phyloP scores from a whole-genome alignment of 2,888 invertebrate genomes.

The Agrochola lota region DNA sequence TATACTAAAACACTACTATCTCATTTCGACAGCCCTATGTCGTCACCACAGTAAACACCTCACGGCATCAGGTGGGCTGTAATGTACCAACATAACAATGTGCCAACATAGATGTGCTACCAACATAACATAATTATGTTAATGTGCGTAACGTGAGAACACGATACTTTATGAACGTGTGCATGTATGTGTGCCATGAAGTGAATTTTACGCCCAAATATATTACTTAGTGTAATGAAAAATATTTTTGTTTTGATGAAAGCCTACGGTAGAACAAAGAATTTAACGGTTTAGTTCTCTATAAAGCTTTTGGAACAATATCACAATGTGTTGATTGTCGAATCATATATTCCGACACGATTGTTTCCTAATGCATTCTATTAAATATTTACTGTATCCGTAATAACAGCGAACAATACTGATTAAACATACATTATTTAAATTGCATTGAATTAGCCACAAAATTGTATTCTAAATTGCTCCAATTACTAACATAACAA shows the following conservation, averaged over 20 bases:
- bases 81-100: conserved; percentile 49
- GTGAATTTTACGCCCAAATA: conserved; percentile 45
- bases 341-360: neutral
- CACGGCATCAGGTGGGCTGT: conserved; percentile 76
- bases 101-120: conserved; percentile 46
- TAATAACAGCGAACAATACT: neutral
- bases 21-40: conserved; percentile 54
- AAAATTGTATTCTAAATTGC: neutral
- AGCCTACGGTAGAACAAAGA: neutral
- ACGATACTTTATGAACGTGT: conserved; percentile 55
- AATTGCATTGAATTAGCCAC: neutral
- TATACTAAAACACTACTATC: neutral
- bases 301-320: neutral
- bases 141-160: conserved; percentile 67
- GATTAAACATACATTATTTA: conserved; percentile 2
- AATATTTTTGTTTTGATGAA: conserved; percentile 27
- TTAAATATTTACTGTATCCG: neutral
- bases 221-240: conserved; percentile 52
- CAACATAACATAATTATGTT: conserved; percentile 69
- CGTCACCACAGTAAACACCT: conserved; percentile 74
- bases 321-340: neutral
- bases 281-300: neutral
- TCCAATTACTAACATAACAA: neutral
- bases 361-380: neutral
- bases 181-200: conserved; percentile 38